Conservation (phyloP, 2,113 vertebrate genomes). For the Catagonus wagneri region DNA sequence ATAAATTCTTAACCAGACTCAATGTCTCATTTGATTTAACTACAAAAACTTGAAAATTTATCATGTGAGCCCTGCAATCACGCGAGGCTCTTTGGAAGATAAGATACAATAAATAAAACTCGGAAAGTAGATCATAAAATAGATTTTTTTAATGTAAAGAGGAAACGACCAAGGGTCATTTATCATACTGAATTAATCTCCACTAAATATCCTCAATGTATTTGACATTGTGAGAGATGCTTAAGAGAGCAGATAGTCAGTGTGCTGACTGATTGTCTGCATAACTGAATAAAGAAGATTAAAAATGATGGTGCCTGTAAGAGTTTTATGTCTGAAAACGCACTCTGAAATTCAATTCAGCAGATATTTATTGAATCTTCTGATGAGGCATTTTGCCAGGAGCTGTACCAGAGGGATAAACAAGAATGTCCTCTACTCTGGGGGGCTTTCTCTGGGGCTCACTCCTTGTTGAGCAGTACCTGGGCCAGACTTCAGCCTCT, state of each 20-base stretch:
- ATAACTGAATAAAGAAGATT: conserved; percentile 46
- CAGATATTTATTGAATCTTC: conserved; percentile 46
- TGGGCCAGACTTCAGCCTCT: background rate
- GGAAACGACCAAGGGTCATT: conserved; percentile 46
- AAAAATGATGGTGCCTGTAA: conserved; percentile 51
- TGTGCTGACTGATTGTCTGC: conserved; percentile 9
- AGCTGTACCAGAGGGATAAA: background rate
- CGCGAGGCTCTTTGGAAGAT: conserved; percentile 25
- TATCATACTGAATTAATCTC: conserved; percentile 54
- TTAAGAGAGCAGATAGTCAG: conserved; percentile 45
- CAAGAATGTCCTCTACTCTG: conserved; percentile 5
- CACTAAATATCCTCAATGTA: conserved; percentile 43
- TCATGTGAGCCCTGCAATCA: conserved; percentile 7
- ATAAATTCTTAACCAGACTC: conserved; percentile 57
- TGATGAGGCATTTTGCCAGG: background rate
- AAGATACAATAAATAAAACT: conserved; percentile 65
- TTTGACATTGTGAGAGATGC: conserved; percentile 19
- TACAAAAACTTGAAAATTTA: conserved; percentile 59
- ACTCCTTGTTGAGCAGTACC: background rate
- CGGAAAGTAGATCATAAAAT: conserved; percentile 36
- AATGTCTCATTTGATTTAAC: conserved; percentile 51
- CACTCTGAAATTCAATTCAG: conserved; percentile 43
- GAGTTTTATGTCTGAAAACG: conserved; percentile 30
- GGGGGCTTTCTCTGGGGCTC: background rate
- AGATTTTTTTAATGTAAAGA: background rate